A percentile compares a stretch with the other conserved stretches of the same genome.
Conservation (phyloP, 2,113 vertebrate species). For the Xenopus tropicalis region DNA sequence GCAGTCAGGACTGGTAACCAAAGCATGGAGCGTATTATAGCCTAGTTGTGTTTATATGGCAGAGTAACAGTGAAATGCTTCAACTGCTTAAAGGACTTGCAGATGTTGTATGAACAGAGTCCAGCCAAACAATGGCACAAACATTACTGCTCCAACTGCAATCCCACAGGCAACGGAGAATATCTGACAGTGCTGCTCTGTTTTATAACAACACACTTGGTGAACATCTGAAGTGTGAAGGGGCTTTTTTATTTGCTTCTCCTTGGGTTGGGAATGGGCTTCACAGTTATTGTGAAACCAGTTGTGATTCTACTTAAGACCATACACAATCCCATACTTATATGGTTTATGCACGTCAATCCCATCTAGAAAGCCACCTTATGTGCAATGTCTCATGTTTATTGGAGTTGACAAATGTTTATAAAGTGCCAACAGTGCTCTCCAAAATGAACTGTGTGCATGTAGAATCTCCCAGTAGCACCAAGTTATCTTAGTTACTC, state of each 20-base stretch:
- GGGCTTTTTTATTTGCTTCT: slow-evolving; percentile 22
- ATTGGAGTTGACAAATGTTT: too few relatives aligned
- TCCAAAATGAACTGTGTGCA: too few relatives aligned
- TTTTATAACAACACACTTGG: slow-evolving; percentile 40
- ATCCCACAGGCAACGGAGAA: slow-evolving; percentile 52
- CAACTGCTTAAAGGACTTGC: slow-evolving; percentile 53
- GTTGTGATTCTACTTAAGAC: background rate
- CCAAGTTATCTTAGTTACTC: too few relatives aligned
- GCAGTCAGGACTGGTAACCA: slow-evolving; percentile 7
- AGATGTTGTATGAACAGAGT: slow-evolving; percentile 53
- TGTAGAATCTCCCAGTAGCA: too few relatives aligned
- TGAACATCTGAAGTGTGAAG: slow-evolving; percentile 45
- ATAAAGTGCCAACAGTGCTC: too few relatives aligned
- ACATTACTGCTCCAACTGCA: slow-evolving; percentile 44
- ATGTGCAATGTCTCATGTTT: too few relatives aligned
- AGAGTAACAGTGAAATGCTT: slow-evolving; percentile 53
- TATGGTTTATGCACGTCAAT: too few relatives aligned
- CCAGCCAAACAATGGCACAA: slow-evolving; percentile 50
- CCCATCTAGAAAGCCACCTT: too few relatives aligned
- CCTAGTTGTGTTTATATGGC: slow-evolving; percentile 49
- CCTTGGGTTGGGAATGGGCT: slow-evolving; percentile 39
- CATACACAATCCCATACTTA: too few relatives aligned
- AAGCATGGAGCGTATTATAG: slow-evolving; percentile 25
- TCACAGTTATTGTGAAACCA: slow-evolving; percentile 4
- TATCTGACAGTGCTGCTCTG: background rate